Percentiles rank a stretch among this genome's conserved stretches.
phyloP scores from a whole-genome alignment of 2,797 vertebrate genomes.

The Acanthurus leucopareius region DNA sequence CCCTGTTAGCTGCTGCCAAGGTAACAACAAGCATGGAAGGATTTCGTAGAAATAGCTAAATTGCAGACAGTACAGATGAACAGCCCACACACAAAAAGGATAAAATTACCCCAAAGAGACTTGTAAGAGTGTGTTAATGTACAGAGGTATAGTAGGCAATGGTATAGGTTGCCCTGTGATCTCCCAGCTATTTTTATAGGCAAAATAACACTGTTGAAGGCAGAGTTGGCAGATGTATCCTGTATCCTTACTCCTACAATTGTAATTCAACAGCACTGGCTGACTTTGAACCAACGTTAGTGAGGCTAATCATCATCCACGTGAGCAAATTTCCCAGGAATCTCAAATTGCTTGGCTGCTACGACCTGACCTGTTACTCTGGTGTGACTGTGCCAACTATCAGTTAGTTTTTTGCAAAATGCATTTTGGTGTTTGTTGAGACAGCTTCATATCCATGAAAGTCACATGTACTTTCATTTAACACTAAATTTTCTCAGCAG shows the following conservation, averaged over 20 bases:
- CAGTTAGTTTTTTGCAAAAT: conserved; percentile 11
- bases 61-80: conserved; percentile 52
- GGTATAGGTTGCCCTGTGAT: conserved; percentile 19
- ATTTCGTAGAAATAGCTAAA: conserved; percentile 64
- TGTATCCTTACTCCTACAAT: conserved; percentile 43
- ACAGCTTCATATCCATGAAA: conserved; percentile 5
- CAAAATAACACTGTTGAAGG: conserved; percentile 34
- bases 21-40: conserved; percentile 54
- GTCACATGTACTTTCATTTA: conserved; percentile 1
- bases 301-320: conserved; percentile 60
- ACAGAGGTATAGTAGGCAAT: conserved; percentile 34
- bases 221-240: conserved; percentile 49
- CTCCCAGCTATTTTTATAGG: conserved; percentile 37
- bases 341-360: conserved; percentile 40
- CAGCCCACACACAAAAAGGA: conserved; percentile 33
- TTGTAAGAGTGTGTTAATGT: conserved; percentile 5
- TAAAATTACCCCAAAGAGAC: conserved; percentile 42
- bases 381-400: conserved; percentile 26
- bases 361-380: conserved; percentile 20
- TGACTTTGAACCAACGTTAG: conserved; percentile 52
- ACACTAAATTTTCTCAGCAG: conserved; percentile 1
- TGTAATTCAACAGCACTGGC: conserved; percentile 43
- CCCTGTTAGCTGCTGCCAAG: conserved; percentile 68
- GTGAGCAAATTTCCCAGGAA: conserved; percentile 55
- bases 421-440: conserved; percentile 7